Conservation (phyloP, 2,888 invertebrate species). For the Ichneumoninae sp. region DNA sequence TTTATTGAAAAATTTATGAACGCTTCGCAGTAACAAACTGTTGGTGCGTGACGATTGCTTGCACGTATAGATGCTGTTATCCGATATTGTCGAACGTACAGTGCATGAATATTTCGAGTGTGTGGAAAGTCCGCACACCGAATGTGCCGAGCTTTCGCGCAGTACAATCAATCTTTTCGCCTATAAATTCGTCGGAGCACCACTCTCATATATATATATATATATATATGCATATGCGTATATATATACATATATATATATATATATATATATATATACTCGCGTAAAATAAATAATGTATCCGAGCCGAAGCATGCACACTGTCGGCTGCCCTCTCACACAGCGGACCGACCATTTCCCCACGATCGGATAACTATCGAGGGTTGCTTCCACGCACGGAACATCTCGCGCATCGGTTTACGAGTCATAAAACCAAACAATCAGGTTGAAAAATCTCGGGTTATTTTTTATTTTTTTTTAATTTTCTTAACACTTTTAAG, state of each 20-base stretch:
- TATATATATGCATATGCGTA: too few relatives aligned
- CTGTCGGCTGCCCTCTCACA: neutral
- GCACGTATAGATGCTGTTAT: slow-evolving; percentile 14
- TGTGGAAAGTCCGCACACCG: slow-evolving; percentile 40
- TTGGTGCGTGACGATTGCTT: slow-evolving; percentile 42
- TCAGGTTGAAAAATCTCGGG: slow-evolving; percentile 50
- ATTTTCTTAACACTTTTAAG: neutral
- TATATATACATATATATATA: too few relatives aligned
- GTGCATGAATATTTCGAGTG: slow-evolving; percentile 33
- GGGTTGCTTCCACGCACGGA: slow-evolving; percentile 22
- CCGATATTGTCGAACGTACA: slow-evolving; percentile 1
- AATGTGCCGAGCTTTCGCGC: slow-evolving; percentile 41
- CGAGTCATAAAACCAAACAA: slow-evolving; percentile 51
- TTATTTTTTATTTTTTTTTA: slow-evolving; percentile 15
- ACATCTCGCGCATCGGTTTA: slow-evolving; percentile 22
- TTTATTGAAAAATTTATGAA: slow-evolving; percentile 38
- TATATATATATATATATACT: slow-evolving; percentile 28
- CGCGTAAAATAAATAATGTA: slow-evolving; percentile 66
- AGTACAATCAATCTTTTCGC: slow-evolving; percentile 70
- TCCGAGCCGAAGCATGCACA: slow-evolving; percentile 50
- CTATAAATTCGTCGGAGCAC: slow-evolving; percentile 67
- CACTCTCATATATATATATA: neutral
- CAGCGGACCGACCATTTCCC: neutral
- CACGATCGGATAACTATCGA: slow-evolving; percentile 17
- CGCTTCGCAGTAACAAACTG: neutral